Conservation (phyloP, 2,888 invertebrate genomes). For the Lasius fuliginosus region DNA sequence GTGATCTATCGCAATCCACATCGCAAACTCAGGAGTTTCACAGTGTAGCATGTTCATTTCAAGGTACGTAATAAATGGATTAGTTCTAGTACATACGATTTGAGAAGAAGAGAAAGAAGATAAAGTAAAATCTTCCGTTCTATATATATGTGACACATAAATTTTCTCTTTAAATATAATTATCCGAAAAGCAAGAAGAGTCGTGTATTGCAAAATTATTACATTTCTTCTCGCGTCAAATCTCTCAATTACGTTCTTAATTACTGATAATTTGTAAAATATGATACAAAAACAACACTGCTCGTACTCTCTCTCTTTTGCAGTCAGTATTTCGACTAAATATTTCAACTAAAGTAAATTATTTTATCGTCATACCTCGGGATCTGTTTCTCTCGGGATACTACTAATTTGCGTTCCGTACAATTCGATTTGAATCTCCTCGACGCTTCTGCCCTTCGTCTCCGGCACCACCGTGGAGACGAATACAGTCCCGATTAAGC, state of each 20-base stretch:
- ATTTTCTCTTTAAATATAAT: constrained; percentile 1
- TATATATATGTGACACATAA: not conserved
- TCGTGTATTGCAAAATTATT: not conserved
- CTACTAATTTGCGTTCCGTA: constrained; percentile 32
- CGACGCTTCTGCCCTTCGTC: constrained; percentile 70
- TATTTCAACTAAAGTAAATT: not conserved
- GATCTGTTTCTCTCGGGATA: not conserved
- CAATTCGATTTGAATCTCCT: constrained; percentile 68
- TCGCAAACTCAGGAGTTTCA: not conserved
- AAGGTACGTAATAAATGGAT: constrained; percentile 18
- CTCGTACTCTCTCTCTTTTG: not conserved
- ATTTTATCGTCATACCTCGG: not conserved
- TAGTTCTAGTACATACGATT: not conserved
- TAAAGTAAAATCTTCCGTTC: not conserved
- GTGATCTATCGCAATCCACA: not conserved
- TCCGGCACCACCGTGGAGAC: constrained; percentile 90
- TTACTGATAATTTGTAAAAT: not conserved
- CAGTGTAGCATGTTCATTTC: not conserved
- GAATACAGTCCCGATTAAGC: constrained; percentile 89
- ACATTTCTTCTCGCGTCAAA: not conserved
- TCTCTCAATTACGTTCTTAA: not conserved
- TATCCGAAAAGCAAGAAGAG: not conserved
- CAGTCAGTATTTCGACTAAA: not conserved
- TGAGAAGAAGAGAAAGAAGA: not conserved
- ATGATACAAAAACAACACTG: not conserved